Evolutionary conservation across 1,140 invertebrate species (phyloP), one percentile per base, ranked within the genome.

Genomic region (Araneus ventricosus): DNA sequence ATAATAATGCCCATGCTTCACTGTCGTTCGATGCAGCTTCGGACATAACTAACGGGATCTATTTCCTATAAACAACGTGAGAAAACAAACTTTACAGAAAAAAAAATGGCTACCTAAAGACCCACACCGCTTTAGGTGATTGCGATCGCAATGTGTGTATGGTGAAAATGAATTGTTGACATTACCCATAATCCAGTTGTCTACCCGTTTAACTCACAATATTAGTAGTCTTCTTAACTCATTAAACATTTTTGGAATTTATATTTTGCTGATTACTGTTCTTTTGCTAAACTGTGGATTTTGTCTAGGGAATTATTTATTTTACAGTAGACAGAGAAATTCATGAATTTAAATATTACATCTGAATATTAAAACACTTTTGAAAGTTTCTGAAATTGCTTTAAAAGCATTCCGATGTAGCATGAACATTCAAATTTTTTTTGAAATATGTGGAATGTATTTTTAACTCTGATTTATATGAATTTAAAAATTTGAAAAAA

Each of bases 1-100:
- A 97, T 94, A 98, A 96, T 95, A 98, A 96, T 95, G 98, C 98
- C 97, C 97, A 98, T 94, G 98, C 98, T 41, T 94, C 94, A 79
- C 79, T 93, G 59, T 94, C 94, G 6, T 85, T 67, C 8, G 75
- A 79, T 45, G 84, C 59, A 59, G 57, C 85, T 14, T 67, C 91
- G 30, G 91, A 87, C 91, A 93, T 93, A 30, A 79, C 27, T 85
- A 80, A 1, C 6, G 22, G 27, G 63, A 27, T 70, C 3, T 27
- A 86, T 5, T 86, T 8, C 30, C 14, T 57, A 22, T 57, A 34
- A 79, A 59, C 67, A 90, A 87, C 30, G 85, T 61, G 14, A 14
- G 27, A n/a, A 87, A 87, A 87, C 57, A 87, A 59, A 87, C 61
- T 61, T 34, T 59, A 37, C 34, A 57, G 82, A 27, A 57, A 84